A percentile compares a stretch with the other conserved stretches of the same genome.
These are phyloP conservation scores for Cyclina sinensis DNA, from an alignment of 1,140 invertebrate species.

Conservation along the genomic window DNA sequence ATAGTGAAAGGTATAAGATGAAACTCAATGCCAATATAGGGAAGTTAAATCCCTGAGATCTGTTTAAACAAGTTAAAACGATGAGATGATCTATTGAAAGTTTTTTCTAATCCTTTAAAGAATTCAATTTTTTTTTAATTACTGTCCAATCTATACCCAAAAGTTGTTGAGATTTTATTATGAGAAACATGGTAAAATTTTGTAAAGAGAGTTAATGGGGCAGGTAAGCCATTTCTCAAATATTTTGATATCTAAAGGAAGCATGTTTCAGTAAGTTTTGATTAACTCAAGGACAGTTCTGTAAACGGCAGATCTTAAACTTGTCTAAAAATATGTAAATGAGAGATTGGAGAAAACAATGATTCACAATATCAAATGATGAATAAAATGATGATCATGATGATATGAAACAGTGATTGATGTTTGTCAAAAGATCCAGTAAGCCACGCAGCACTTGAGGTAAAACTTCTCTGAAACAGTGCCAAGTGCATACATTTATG, in stretches of 20 bases:
- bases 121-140: too few relatives aligned
- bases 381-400: background rate
- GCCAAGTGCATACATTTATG: background rate
- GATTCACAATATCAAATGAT: conserved; percentile 22
- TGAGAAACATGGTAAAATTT: too few relatives aligned
- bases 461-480: conserved; percentile 1
- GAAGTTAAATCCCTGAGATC: conserved; percentile 43
- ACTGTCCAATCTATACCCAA: too few relatives aligned
- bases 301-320: background rate
- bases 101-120: too few relatives aligned
- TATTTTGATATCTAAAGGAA: too few relatives aligned
- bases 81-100: background rate
- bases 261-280: too few relatives aligned
- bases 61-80: background rate
- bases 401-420: background rate
- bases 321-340: background rate
- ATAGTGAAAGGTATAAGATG: background rate
- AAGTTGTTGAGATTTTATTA: too few relatives aligned
- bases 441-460: conserved; percentile 45
- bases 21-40: conserved; percentile 27
- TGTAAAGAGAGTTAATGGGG: too few relatives aligned
- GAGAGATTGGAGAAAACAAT: background rate
- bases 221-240: too few relatives aligned
- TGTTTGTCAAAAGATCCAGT: conserved; percentile 1
- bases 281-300: too few relatives aligned